Conservation (phyloP, 1,140 invertebrate species). For the Leptinotarsa defecta region DNA sequence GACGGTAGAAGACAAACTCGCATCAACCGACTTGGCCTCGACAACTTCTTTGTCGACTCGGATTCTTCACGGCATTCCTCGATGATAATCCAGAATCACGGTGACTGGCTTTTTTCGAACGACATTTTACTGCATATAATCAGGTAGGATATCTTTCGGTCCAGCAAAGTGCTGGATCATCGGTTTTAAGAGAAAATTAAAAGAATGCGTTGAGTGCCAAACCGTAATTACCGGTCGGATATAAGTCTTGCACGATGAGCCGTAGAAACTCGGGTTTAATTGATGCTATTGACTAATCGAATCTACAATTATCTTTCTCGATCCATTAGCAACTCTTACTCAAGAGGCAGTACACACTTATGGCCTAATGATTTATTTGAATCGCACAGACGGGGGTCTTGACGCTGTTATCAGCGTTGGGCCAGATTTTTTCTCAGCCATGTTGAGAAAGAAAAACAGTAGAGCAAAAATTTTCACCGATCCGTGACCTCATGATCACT, state of each 20-base stretch:
- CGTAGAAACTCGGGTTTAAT: slow-evolving; percentile 34
- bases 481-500: too few species aligned
- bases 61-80: slow-evolving; percentile 43
- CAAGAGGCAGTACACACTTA: slow-evolving; percentile 1
- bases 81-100: slow-evolving; percentile 49
- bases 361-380: slow-evolving; percentile 9
- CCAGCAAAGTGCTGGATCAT: slow-evolving; percentile 53
- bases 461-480: too few species aligned
- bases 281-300: slow-evolving; percentile 42
- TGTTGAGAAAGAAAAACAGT: too few species aligned
- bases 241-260: not conserved
- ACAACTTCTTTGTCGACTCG: slow-evolving; percentile 24
- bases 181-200: slow-evolving; percentile 54
- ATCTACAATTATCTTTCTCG: slow-evolving; percentile 7
- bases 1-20: slow-evolving; percentile 22
- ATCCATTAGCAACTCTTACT: slow-evolving; percentile 23
- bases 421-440: not conserved
- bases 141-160: slow-evolving; percentile 47
- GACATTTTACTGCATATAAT: slow-evolving; percentile 46
- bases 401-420: not conserved
- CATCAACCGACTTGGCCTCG: slow-evolving; percentile 9
- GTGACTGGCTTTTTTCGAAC: slow-evolving; percentile 43
- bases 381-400: not conserved
- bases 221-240: slow-evolving; percentile 44
- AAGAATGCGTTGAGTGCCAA: slow-evolving; percentile 49